These are phyloP conservation scores for Globodera ellingtonae DNA, from an alignment of 1,140 invertebrate species.

Conservation along the genomic window DNA sequence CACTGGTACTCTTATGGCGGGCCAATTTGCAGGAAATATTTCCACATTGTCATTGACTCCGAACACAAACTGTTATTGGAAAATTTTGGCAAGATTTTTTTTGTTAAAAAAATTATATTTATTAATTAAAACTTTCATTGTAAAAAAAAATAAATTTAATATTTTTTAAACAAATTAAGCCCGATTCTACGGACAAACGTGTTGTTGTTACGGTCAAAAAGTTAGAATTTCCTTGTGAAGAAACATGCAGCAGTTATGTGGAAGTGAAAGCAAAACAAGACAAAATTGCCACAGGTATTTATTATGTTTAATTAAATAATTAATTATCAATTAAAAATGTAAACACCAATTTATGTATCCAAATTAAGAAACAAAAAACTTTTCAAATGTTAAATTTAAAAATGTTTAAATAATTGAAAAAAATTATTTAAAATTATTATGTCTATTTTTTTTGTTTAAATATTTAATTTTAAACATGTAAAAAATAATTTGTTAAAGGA, in stretches of 20 bases:
- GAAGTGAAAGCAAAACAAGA: constrained; percentile 54
- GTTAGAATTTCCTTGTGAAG: constrained; percentile 55
- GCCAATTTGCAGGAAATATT: constrained; percentile 2
- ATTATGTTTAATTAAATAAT: no score
- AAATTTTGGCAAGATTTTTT: constrained; percentile 35
- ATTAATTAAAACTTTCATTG: no score
- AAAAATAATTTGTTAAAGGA: constrained; percentile 23
- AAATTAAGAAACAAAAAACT: no score
- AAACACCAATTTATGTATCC: neutral
- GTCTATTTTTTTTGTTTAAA: constrained; percentile 7
- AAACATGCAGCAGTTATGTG: constrained; percentile 56
- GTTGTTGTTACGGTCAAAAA: constrained; percentile 45
- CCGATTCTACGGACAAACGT: neutral
- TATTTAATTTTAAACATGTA: no score
- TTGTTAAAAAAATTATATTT: neutral
- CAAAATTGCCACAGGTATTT: constrained; percentile 48
- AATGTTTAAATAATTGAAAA: no score
- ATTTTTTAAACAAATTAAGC: neutral
- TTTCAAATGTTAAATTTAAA: no score
- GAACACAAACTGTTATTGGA: constrained; percentile 50
- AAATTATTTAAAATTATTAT: no score
- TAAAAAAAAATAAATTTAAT: no score
- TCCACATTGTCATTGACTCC: constrained; percentile 29
- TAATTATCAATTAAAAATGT: neutral
- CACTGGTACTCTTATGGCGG: constrained; percentile 32